Conservation (phyloP, 1,140 invertebrate species). For the Brachionus angularis region DNA sequence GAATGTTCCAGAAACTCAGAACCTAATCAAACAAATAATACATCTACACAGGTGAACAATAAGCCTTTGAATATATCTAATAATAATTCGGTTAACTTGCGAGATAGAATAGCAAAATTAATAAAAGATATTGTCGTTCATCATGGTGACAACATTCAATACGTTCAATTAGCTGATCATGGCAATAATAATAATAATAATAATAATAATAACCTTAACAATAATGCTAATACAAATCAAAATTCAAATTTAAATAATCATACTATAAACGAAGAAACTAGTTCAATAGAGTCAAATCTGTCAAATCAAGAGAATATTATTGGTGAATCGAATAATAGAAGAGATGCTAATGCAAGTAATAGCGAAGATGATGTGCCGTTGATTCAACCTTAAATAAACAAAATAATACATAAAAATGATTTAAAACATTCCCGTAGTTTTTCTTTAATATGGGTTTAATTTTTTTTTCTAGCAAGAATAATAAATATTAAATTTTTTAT, state of each 20-base stretch:
- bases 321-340: too few relatives aligned
- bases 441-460: too few relatives aligned
- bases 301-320: too few relatives aligned
- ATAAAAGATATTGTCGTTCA: constrained; percentile 43
- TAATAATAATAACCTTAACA: not conserved
- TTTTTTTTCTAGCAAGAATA: too few relatives aligned
- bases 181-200: not conserved
- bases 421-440: too few relatives aligned
- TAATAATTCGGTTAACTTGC: constrained; percentile 3
- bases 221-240: not conserved
- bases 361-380: constrained; percentile 23
- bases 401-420: too few relatives aligned
- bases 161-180: constrained; percentile 31
- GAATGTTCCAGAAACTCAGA: not conserved
- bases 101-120: constrained; percentile 12
- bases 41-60: not conserved
- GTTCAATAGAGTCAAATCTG: constrained; percentile 27
- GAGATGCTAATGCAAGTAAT: too few relatives aligned
- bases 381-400: not conserved
- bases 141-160: constrained; percentile 37
- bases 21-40: too few relatives aligned
- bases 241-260: not conserved
- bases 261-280: too few relatives aligned
- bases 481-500: too few relatives aligned
- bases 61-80: not conserved